phyloP scores from a whole-genome alignment of 1,140 invertebrate species.

The Drosophila neocordata region DNA sequence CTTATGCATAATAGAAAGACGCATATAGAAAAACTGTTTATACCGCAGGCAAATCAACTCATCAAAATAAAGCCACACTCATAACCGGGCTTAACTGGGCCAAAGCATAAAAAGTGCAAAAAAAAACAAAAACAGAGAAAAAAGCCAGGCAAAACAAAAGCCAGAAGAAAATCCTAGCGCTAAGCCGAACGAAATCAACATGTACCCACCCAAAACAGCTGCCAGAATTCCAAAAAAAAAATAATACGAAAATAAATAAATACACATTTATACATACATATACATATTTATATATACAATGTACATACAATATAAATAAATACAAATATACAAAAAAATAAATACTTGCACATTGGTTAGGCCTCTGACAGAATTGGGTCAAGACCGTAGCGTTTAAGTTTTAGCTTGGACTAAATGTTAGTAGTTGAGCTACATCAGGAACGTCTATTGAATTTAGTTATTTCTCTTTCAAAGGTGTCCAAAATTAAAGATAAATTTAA shows the following conservation, averaged over 20 bases:
- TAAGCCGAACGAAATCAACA: conserved; percentile 55
- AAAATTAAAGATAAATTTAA: no score
- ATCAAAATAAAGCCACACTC: conserved; percentile 42
- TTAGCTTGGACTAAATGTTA: neutral
- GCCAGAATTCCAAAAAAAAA: conserved; percentile 19
- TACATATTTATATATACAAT: neutral
- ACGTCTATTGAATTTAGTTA: no score
- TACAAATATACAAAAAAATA: conserved; percentile 41
- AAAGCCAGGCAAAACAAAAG: conserved; percentile 31
- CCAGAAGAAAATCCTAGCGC: conserved; percentile 49
- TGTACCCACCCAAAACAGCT: conserved; percentile 41
- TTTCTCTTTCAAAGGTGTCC: no score
- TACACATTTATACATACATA: conserved; percentile 17
- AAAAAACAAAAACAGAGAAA: no score
- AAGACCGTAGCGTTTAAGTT: neutral
- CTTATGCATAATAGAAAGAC: conserved; percentile 15
- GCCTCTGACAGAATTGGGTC: neutral
- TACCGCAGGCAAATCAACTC: conserved; percentile 33
- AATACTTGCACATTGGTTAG: conserved; percentile 43
- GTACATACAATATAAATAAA: conserved; percentile 30
- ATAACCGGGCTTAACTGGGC: conserved; percentile 39
- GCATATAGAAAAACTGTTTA: conserved; percentile 14
- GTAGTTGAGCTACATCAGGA: no score
- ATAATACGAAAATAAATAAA: conserved; percentile 35
- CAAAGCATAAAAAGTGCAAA: conserved; percentile 21